A percentile compares a stretch with the other conserved stretches of the same genome.
phyloP scores from a whole-genome alignment of 2,113 vertebrate genomes.

The Martes martes region DNA sequence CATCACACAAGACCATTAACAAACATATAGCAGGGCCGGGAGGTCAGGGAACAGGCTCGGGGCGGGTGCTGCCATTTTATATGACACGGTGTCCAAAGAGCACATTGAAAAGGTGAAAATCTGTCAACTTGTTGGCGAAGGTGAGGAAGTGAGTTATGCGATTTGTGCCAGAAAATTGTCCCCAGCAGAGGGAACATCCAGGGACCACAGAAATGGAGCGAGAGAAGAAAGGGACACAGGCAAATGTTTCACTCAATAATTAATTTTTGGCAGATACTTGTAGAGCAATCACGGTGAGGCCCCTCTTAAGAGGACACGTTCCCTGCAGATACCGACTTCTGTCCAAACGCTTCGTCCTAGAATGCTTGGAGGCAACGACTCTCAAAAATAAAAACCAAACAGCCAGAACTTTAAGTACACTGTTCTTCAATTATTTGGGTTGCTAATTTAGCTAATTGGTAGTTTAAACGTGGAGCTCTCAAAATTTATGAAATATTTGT shows the following conservation, averaged over 20 bases:
- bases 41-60: fast-evolving
- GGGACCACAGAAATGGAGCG: not conserved
- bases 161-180: not conserved
- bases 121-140: not conserved
- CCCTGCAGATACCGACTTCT: not conserved
- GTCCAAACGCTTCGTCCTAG: not conserved
- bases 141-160: not conserved
- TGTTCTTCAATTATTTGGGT: not conserved
- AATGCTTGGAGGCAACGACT: too few species aligned
- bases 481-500: constrained; percentile 63
- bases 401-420: not conserved
- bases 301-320: not conserved
- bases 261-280: not conserved
- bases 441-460: constrained; percentile 57
- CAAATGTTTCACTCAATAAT: not conserved
- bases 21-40: fast-evolving
- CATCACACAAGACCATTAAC: fast-evolving
- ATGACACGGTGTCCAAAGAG: fast-evolving
- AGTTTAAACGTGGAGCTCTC: constrained; percentile 19
- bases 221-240: not conserved
- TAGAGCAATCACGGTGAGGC: not conserved
- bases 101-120: not conserved
- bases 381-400: not conserved
- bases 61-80: not conserved
- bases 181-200: not conserved